Percentiles rank a stretch among this genome's conserved stretches.
phyloP scores from a whole-genome alignment of 1,140 invertebrate genomes.

The Drosophila arawakana region DNA sequence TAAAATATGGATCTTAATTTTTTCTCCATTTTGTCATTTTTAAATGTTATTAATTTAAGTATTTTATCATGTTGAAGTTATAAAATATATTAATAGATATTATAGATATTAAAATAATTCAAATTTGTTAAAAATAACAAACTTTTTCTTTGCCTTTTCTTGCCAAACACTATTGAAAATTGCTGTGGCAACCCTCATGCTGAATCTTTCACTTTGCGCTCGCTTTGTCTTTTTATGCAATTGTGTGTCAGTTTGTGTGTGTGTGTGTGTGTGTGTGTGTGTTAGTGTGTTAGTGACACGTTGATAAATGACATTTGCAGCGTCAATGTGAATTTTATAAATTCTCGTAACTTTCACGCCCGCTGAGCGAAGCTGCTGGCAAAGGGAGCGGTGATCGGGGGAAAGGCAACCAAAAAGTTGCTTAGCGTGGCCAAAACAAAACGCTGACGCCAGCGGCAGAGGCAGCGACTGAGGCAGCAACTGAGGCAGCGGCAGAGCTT shows the following conservation, averaged over 20 bases:
- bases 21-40: too few species aligned
- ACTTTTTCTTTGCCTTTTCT: too few species aligned
- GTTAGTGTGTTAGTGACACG: conserved; percentile 56
- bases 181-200: neutral
- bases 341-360: conserved; percentile 80
- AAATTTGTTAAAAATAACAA: too few species aligned
- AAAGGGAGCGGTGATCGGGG: too few species aligned
- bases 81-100: too few species aligned
- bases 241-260: conserved; percentile 6
- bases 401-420: conserved; percentile 37
- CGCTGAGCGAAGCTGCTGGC: conserved; percentile 45
- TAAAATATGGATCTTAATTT: too few species aligned
- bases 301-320: conserved; percentile 82
- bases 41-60: too few species aligned
- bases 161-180: too few species aligned
- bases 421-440: conserved; percentile 72
- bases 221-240: conserved; percentile 34
- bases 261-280: too few species aligned
- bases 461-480: neutral
- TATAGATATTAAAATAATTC: too few species aligned
- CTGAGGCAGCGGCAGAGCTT: conserved; percentile 17
- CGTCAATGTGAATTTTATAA: conserved; percentile 82
- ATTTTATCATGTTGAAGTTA: too few species aligned
- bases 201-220: neutral
- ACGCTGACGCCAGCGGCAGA: conserved; percentile 59